Base-by-base conservation (phyloP, 2,797 vertebrate species). In the Florisuga fusca region DNA sequence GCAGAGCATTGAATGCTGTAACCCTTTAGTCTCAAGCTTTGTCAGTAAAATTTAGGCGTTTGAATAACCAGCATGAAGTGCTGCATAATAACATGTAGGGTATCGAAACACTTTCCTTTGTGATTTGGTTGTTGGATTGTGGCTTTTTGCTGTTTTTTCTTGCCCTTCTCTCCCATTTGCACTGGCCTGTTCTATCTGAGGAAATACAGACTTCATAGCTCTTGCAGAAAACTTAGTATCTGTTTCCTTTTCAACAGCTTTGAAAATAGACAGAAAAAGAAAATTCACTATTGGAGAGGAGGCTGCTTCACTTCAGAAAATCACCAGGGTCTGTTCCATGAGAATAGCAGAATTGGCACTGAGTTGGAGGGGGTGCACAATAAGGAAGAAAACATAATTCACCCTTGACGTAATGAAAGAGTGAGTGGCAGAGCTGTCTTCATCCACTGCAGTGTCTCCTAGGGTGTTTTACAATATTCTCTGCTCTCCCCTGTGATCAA, bases 401-500 rank as follows among this genome's bases (percentile, higher is more conserved):
- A 91, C 10, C 15, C 33, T 45, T 84, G 51, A 54, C 4, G 1
- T 69, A 84, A 81, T n/a, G 51, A 6, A 20, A 69, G 14, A 91
- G 14, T 36, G 54, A 55, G 36, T 1, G 0, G n/a, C 27, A 68
- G 34, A 88, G 22, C 33, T 69, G 25, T 33, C 14, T 90, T 84
- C 67, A 38, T 63, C 48, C 8, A 1, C 59, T 59, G n/a, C 5
- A 3, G 26, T 54, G 7, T 62, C 27, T 94, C 91, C 48, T 29
- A 68, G 2, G 11, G 10, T 62, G 48, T 81, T 81, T 94, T 95
- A 69, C 58, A 91, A n/a, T 91, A 69, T 55, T 62, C 19, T 81
- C 34, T 90, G 33, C 16, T 93, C 48, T 78, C 88, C 26, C 36
- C 53, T 58, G 54, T 29, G 29, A 84, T 89, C 85, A 92, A 95